A percentile compares a stretch with the other conserved stretches of the same genome.
These are phyloP conservation scores for Trachelus troglodyta DNA, from an alignment of 2,888 invertebrate species.

Conservation along the genomic window DNA sequence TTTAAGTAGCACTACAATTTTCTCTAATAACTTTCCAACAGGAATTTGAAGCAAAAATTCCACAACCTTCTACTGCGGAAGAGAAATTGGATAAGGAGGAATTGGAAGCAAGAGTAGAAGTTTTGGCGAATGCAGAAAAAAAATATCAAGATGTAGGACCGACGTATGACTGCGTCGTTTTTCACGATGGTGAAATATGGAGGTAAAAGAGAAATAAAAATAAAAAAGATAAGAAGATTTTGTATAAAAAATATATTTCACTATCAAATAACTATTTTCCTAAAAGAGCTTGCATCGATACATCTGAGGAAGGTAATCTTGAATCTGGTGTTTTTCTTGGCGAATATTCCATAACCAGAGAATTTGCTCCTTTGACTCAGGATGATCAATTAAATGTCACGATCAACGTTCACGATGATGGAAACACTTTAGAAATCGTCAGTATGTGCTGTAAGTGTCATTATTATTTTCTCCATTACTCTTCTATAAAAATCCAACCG, in stretches of 20 bases:
- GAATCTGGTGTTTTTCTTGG: conserved; percentile 81
- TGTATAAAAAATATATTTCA: conserved; percentile 11
- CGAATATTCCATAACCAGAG: conserved; percentile 82
- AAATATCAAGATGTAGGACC: conserved; percentile 89
- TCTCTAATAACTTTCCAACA: conserved; percentile 23
- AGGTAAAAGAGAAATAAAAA: conserved; percentile 67
- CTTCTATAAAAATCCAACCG: background rate
- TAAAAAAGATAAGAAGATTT: background rate
- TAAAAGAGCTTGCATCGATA: conserved; percentile 84
- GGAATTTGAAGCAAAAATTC: conserved; percentile 79
- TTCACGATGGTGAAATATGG: conserved; percentile 93
- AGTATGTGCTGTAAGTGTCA: conserved; percentile 88
- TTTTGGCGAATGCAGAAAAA: conserved; percentile 85
- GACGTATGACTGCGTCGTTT: conserved; percentile 93
- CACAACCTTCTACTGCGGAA: conserved; percentile 70
- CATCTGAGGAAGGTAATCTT: conserved; percentile 84
- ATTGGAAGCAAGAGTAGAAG: conserved; percentile 85
- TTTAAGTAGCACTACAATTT: background rate
- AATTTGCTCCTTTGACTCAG: conserved; percentile 81
- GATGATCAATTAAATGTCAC: conserved; percentile 88
- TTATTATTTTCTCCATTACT: background rate
- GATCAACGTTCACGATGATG: conserved; percentile 91
- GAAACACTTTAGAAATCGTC: conserved; percentile 91
- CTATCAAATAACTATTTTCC: conserved; percentile 14
- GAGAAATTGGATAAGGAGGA: conserved; percentile 92